phyloP scores from a whole-genome alignment of 2,113 vertebrate species.

The Cepphus grylle region DNA sequence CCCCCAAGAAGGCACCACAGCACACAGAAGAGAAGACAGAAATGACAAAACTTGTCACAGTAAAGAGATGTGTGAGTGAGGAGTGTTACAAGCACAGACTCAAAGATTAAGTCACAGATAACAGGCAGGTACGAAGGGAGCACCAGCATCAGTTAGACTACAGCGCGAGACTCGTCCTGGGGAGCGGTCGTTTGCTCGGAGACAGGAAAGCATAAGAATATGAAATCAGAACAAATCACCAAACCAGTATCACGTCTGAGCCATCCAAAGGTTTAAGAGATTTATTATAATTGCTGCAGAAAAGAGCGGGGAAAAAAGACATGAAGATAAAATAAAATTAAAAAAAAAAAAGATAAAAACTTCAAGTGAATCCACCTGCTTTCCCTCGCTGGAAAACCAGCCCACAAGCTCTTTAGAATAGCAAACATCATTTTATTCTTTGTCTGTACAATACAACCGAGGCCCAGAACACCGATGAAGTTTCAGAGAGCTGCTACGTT shows the following conservation, averaged over 20 bases:
- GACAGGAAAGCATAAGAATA: neutral
- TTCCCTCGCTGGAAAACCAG: neutral
- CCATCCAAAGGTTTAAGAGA: neutral
- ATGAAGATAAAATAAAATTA: neutral
- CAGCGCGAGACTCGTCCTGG: neutral
- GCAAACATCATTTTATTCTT: slow-evolving; percentile 24
- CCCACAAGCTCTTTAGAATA: neutral
- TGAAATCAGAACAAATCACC: neutral
- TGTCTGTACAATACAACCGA: slow-evolving; percentile 1
- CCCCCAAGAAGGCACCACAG: neutral
- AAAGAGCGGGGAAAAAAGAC: neutral
- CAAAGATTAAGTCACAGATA: neutral
- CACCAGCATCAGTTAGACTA: neutral
- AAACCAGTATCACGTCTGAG: neutral
- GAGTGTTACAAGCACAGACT: neutral
- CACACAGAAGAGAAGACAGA: neutral
- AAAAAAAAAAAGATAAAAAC: neutral
- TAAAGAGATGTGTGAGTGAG: neutral
- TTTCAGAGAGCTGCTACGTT: neutral
- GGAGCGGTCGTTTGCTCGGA: neutral
- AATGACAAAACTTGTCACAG: neutral
- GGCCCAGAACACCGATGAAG: neutral
- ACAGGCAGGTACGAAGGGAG: neutral
- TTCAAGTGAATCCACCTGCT: neutral
- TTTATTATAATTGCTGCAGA: neutral